Evolutionary conservation across 2,113 vertebrate species (phyloP).

Genomic region (Kryptolebias marmoratus): DNA sequence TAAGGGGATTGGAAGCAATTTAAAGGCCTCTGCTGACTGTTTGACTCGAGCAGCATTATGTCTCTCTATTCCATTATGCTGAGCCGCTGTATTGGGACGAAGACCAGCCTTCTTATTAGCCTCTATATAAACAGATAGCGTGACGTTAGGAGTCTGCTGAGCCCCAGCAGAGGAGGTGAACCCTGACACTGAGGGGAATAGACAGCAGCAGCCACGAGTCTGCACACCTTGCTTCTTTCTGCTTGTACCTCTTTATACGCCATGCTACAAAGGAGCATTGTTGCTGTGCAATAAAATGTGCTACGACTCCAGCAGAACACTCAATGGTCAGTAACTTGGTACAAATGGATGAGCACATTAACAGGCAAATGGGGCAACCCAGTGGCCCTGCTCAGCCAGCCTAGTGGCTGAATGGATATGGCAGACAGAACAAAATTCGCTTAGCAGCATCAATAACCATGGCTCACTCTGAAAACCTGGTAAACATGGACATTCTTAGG

Average conservation of each 20-base stretch:
- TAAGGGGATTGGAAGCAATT: conserved; percentile 79
- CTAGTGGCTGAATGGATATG: no score
- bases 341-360: conserved; percentile 3
- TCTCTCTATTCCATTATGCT: conserved; percentile 76
- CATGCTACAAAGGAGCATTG: conserved; percentile 1
- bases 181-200: conserved; percentile 62
- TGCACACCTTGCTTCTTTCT: conserved; percentile 5
- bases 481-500: no score
- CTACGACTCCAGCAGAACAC: conserved; percentile 11
- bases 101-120: conserved; percentile 72
- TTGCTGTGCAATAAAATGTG: conserved; percentile 23
- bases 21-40: conserved; percentile 71
- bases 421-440: not conserved
- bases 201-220: conserved; percentile 29
- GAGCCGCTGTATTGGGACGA: conserved; percentile 68
- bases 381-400: no score
- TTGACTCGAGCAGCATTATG: conserved; percentile 75
- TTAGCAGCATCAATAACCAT: not conserved
- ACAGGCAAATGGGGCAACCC: not conserved
- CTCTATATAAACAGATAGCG: conserved; percentile 72
- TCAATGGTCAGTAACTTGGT: not conserved
- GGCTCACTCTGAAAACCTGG: not conserved
- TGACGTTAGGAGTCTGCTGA: conserved; percentile 48
- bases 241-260: conserved; percentile 6
- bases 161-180: conserved; percentile 41